Base-by-base conservation (phyloP, 1,140 invertebrate genomes). In the Aphaenogaster floridana region DNA sequence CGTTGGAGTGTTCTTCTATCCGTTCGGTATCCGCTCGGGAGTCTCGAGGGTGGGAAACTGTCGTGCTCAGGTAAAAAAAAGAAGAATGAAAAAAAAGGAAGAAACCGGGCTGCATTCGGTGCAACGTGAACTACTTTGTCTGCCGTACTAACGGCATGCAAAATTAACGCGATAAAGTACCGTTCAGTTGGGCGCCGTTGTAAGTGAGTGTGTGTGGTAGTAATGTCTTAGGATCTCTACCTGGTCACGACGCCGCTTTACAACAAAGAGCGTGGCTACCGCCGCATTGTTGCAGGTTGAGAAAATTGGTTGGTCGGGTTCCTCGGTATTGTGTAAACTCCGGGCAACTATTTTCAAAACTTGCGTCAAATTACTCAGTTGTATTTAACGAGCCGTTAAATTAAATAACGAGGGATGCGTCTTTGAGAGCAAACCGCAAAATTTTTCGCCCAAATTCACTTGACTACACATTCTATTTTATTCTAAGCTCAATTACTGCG, bases 1-100 rank as follows among this genome's bases (percentile, higher is more conserved):
- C 91, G 89, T 84, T 50, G 69, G 36, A 88, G 83, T 84, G 34
- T 71, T 88, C 81, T 79, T 81, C 64, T 78, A 86, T 88, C 64
- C 76, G 83, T 69, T 80, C 52, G 76, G 59, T 72, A 69, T 80
- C 36, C 80, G 69, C 50, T 64, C 6, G 69, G 54, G 48, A 59
- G 11, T 63, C 86, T n/a, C 77, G 84, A 50, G 89, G 66, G 45
- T 74, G 71, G 57, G 81, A 84, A 81, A 78, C 66, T 68, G 50
- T n/a, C 76, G 69, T 66, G 72, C 28, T 15, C 13, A n/a, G 15
- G 39, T 28, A 52, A 59, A 48, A 69, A 52, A 17, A 45, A 68
- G n/a, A 21, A 15, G 34, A 64, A 42, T 34, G 2, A 9, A 9
- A 11, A 80, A 39, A 17, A 64, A 69, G n/a, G n/a, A 54, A 15